Evolutionary conservation across 1,140 invertebrate species (phyloP).

Genomic region (Heliconius eleuchia): DNA sequence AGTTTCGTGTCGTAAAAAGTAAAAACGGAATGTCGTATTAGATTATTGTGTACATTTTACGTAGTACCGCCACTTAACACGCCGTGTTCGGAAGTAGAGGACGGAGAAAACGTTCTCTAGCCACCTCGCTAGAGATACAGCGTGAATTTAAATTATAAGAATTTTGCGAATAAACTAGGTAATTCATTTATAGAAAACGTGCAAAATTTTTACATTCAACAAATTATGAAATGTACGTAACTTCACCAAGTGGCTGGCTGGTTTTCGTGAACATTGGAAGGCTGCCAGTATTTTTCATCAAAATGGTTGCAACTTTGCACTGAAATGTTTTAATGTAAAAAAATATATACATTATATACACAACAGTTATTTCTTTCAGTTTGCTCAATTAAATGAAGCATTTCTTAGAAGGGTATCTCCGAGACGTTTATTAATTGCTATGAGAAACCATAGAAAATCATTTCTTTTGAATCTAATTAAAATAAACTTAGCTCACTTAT

Average conservation of each 20-base stretch:
- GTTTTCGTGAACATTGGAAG: slow-evolving; percentile 13
- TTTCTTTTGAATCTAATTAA: slow-evolving; percentile 3
- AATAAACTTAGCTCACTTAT: not conserved
- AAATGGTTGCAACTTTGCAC: slow-evolving; percentile 20
- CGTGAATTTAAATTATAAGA: too few species aligned
- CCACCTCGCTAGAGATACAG: too few species aligned
- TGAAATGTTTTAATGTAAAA: slow-evolving; percentile 20
- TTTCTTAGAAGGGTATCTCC: not conserved
- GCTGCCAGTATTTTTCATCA: slow-evolving; percentile 27
- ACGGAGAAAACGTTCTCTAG: too few species aligned
- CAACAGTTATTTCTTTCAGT: slow-evolving; percentile 5
- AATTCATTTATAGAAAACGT: not conserved
- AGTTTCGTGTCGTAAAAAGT: too few species aligned
- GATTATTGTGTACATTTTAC: too few species aligned
- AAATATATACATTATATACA: slow-evolving; percentile 21
- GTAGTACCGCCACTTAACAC: too few species aligned
- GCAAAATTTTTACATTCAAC: slow-evolving; percentile 2
- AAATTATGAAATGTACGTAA: slow-evolving; percentile 18
- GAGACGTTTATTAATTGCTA: not conserved
- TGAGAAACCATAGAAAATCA: not conserved
- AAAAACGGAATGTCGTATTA: too few species aligned
- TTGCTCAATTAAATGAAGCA: not conserved
- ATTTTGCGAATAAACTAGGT: not conserved
- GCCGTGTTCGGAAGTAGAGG: too few species aligned
- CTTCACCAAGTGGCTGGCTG: slow-evolving; percentile 15